These are phyloP conservation scores for Nibea albiflora DNA, from an alignment of 2,113 vertebrate genomes.

Conservation along the genomic window DNA sequence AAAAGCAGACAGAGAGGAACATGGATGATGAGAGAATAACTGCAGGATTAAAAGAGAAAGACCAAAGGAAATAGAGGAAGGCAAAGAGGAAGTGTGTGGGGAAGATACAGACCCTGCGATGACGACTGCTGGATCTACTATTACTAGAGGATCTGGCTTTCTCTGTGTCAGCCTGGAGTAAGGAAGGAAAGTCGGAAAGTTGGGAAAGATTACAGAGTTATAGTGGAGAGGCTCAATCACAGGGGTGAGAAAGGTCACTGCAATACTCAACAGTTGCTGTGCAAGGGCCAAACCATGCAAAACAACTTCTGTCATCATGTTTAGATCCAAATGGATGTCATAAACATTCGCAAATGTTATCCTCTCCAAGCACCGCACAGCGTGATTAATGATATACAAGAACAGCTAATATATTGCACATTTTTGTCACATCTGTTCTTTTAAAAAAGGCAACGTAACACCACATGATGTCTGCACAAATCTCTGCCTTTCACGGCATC, in stretches of 20 bases:
- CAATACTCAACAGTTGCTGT: slow-evolving; percentile 44
- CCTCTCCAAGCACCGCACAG: slow-evolving; percentile 3
- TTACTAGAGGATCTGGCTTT: slow-evolving; percentile 88
- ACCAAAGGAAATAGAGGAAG: slow-evolving; percentile 42
- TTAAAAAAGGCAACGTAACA: background rate
- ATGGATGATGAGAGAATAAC: slow-evolving; percentile 56
- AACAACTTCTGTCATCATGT: slow-evolving; percentile 40
- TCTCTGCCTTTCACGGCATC: background rate
- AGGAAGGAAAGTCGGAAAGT: slow-evolving; percentile 80
- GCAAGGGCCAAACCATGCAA: slow-evolving; percentile 54
- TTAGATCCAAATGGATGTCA: slow-evolving; percentile 40
- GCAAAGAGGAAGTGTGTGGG: slow-evolving; percentile 48
- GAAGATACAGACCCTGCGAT: slow-evolving; percentile 91
- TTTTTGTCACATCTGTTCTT: slow-evolving; percentile 11
- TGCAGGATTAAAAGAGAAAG: slow-evolving; percentile 47
- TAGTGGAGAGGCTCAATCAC: slow-evolving; percentile 33
- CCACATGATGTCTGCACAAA: background rate
- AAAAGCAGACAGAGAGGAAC: slow-evolving; percentile 55
- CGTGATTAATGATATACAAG: slow-evolving; percentile 35
- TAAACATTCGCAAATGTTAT: slow-evolving; percentile 44
- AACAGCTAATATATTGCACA: slow-evolving; percentile 12
- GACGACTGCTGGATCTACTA: slow-evolving; percentile 83
- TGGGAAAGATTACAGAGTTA: slow-evolving; percentile 62
- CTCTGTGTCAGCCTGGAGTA: slow-evolving; percentile 92
- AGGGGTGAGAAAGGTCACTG: slow-evolving; percentile 23